A percentile compares a stretch with the other conserved stretches of the same genome.
Conservation (phyloP, 2,888 invertebrate species). For the Cistogaster globosa region DNA sequence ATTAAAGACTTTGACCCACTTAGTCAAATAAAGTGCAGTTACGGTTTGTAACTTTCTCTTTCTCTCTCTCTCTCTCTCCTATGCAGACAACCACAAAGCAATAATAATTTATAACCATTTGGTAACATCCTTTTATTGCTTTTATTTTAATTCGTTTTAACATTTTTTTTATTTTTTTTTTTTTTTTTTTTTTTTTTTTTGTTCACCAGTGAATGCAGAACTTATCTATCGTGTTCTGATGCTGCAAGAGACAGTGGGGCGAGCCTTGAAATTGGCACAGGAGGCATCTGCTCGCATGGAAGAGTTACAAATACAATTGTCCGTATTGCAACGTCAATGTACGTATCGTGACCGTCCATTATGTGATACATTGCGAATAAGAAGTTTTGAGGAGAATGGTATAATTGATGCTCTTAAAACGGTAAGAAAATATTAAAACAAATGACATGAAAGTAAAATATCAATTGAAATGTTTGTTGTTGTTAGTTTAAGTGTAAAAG, state of each 20-base stretch:
- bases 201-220: conserved; percentile 80
- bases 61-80: background rate
- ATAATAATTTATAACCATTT: conserved; percentile 58
- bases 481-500: background rate
- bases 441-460: background rate
- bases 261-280: conserved; percentile 82
- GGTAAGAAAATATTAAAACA: conserved; percentile 75
- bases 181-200: conserved; percentile 15
- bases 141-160: conserved; percentile 38
- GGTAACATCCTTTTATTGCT: conserved; percentile 43
- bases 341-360: conserved; percentile 87
- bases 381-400: conserved; percentile 86
- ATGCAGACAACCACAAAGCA: conserved; percentile 35
- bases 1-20: conserved; percentile 69
- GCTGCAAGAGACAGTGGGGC: conserved; percentile 82
- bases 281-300: conserved; percentile 83
- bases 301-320: conserved; percentile 83
- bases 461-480: background rate
- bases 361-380: conserved; percentile 89
- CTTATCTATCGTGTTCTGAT: conserved; percentile 82
- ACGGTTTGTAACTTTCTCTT: conserved; percentile 10
- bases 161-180: conserved; percentile 4
- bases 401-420: conserved; percentile 82
- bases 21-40: conserved; percentile 38
- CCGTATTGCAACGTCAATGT: conserved; percentile 86